Conservation (phyloP, 2,113 vertebrate genomes). For the Rousettus leschenaultii region DNA sequence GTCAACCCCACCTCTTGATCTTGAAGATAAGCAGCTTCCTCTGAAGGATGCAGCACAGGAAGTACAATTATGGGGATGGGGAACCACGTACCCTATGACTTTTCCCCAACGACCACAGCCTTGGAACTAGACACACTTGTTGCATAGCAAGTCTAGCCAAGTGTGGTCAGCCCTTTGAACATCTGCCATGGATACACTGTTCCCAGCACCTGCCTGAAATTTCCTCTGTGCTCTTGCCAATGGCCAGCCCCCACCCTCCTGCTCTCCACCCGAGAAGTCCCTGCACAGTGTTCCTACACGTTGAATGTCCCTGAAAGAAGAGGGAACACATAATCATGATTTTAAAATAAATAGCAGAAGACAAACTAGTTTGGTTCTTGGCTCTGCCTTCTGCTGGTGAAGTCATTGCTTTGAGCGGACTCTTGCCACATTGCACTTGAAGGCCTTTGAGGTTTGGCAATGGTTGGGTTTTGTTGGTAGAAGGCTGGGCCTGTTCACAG, state of each 20-base stretch:
- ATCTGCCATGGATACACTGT: slow-evolving; percentile 42
- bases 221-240: slow-evolving; percentile 45
- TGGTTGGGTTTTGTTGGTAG: slow-evolving; percentile 36
- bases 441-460: slow-evolving; percentile 80
- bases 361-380: slow-evolving; percentile 85
- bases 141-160: slow-evolving; percentile 47
- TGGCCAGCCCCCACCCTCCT: neutral
- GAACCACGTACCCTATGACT: neutral
- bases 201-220: slow-evolving; percentile 58
- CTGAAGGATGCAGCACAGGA: neutral
- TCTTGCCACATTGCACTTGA: slow-evolving; percentile 81
- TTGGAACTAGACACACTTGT: slow-evolving; percentile 33
- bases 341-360: slow-evolving; percentile 87
- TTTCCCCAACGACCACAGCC: slow-evolving; percentile 36
- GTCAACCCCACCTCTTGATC: neutral
- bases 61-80: neutral
- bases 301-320: slow-evolving; percentile 84
- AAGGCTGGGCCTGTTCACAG: neutral
- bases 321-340: slow-evolving; percentile 84
- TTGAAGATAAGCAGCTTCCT: neutral
- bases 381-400: slow-evolving; percentile 79
- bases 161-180: slow-evolving; percentile 54
- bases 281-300: slow-evolving; percentile 73
- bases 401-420: slow-evolving; percentile 80
- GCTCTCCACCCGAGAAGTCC: slow-evolving; percentile 57